Percentiles rank a stretch among this genome's conserved stretches.
Conservation (phyloP, 2,888 invertebrate species). For the Melieria picta region DNA sequence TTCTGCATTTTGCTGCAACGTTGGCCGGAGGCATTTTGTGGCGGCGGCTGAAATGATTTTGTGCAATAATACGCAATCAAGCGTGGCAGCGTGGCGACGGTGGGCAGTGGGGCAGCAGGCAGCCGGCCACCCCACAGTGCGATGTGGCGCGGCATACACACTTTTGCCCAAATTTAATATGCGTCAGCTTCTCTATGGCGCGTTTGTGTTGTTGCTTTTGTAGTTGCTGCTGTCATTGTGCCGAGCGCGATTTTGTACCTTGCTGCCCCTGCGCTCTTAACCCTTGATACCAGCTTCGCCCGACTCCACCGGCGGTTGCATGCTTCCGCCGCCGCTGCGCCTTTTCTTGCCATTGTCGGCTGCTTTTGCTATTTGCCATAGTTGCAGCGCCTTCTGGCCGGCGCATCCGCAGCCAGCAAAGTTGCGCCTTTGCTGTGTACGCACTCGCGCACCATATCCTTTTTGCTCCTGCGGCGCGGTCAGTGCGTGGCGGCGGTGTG, state of each 20-base stretch:
- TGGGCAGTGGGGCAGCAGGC: no score
- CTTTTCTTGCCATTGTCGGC: no score
- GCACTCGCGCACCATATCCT: slow-evolving; percentile 19
- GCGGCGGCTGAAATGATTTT: slow-evolving; percentile 37
- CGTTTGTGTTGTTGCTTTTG: not conserved
- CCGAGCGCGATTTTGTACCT: no score
- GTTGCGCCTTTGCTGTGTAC: not conserved
- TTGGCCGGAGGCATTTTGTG: slow-evolving; percentile 39
- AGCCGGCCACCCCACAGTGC: not conserved
- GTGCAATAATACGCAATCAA: slow-evolving; percentile 41
- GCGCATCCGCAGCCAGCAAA: no score
- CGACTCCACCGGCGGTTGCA: no score
- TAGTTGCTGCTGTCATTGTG: not conserved
- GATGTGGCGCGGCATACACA: not conserved
- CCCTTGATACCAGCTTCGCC: not conserved
- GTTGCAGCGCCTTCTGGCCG: no score
- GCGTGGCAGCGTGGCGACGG: slow-evolving; percentile 23
- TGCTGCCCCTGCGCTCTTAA: not conserved
- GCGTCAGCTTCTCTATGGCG: not conserved
- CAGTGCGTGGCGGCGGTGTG: slow-evolving; percentile 4
- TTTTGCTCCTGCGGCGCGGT: slow-evolving; percentile 21
- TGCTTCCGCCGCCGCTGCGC: no score
- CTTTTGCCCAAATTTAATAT: slow-evolving; percentile 10
- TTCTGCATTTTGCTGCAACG: slow-evolving; percentile 7
- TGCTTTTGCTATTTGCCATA: no score